These are phyloP conservation scores for Anas bernieri DNA, from an alignment of 2,797 vertebrate species.

Conservation along the genomic window DNA sequence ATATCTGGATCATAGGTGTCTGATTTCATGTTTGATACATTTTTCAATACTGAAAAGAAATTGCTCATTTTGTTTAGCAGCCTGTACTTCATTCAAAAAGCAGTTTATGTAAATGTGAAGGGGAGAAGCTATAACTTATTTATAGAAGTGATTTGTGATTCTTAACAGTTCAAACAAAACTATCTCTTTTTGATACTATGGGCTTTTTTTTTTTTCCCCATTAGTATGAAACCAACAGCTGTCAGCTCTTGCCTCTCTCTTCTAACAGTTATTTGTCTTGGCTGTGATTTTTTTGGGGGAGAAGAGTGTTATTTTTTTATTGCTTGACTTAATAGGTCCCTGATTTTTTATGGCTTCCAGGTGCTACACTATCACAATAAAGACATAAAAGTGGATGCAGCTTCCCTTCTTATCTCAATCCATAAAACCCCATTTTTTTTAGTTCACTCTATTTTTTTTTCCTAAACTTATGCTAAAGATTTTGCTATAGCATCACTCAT, in stretches of 20 bases:
- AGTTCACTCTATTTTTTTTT: not conserved
- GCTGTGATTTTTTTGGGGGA: not conserved
- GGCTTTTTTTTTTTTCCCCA: not conserved
- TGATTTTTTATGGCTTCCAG: not conserved
- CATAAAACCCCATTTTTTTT: not conserved
- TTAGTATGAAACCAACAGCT: not conserved
- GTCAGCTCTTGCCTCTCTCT: not conserved
- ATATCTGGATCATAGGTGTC: not conserved
- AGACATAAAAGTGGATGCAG: not conserved
- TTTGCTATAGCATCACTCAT: not conserved
- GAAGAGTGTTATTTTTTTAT: not conserved
- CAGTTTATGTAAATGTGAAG: not conserved
- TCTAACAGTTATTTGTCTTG: not conserved
- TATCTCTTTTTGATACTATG: not conserved
- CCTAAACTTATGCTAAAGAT: not conserved
- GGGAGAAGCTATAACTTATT: not conserved
- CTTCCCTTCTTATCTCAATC: not conserved
- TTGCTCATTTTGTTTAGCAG: not conserved
- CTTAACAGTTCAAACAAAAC: not conserved
- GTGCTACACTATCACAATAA: not conserved
- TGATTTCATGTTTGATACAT: not conserved
- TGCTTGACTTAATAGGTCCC: not conserved
- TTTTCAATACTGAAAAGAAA: not conserved
- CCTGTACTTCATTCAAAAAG: not conserved
- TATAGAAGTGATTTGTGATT: not conserved